phyloP scores from a whole-genome alignment of 2,888 invertebrate genomes.

The Protonemura montana region DNA sequence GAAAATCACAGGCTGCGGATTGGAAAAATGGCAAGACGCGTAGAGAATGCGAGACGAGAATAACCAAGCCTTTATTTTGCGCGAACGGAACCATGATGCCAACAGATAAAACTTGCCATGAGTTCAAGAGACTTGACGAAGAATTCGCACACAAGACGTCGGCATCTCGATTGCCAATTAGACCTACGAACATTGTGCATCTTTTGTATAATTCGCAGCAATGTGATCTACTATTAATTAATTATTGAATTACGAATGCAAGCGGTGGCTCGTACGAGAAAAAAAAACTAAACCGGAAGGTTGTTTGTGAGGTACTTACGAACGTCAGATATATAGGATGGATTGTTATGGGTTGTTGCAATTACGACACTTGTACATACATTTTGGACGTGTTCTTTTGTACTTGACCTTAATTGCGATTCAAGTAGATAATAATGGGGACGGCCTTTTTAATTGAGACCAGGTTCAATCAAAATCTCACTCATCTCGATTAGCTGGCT shows the following conservation, averaged over 20 bases:
- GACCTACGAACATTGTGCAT: too few relatives aligned
- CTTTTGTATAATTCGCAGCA: not conserved
- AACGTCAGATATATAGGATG: not conserved
- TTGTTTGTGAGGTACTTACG: not conserved
- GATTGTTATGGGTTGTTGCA: not conserved
- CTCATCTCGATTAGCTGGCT: not conserved
- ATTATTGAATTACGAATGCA: conserved; percentile 19
- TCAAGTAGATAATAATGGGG: conserved; percentile 25
- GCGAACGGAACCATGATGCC: not conserved
- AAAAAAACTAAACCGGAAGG: conserved; percentile 29
- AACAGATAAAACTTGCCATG: not conserved
- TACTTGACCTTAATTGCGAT: conserved; percentile 33
- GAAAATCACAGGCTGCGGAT: not conserved
- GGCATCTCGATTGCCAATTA: not conserved
- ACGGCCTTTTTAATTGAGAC: conserved; percentile 20
- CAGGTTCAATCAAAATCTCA: conserved; percentile 18
- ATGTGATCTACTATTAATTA: not conserved
- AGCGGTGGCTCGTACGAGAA: not conserved
- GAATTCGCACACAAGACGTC: not conserved
- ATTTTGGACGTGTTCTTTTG: conserved; percentile 23
- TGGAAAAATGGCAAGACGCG: too few relatives aligned
- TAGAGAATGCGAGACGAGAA: not conserved
- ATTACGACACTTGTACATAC: conserved; percentile 23
- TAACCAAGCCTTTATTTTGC: not conserved
- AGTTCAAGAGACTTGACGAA: not conserved